These are phyloP conservation scores for Megastigmus dorsalis DNA, from an alignment of 2,888 invertebrate genomes.

Conservation along the genomic window DNA sequence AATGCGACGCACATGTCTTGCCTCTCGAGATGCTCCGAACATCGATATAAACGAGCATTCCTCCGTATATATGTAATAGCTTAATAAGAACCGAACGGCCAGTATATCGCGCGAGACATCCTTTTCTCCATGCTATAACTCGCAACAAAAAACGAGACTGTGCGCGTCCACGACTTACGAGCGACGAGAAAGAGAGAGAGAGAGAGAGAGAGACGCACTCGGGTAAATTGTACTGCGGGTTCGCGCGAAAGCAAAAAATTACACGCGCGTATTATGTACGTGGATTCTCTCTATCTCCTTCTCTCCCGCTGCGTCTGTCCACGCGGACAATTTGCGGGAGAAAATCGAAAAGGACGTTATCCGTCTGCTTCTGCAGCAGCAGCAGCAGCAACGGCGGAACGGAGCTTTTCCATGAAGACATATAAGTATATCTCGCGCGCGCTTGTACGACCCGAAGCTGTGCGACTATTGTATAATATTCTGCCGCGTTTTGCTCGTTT, in stretches of 20 bases:
- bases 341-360: slow-evolving; percentile 17
- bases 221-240: neutral
- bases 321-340: slow-evolving; percentile 13
- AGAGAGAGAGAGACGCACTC: neutral
- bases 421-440: too few relatives aligned
- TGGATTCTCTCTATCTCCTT: neutral
- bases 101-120: too few relatives aligned
- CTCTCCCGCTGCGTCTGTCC: neutral
- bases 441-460: too few relatives aligned
- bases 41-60: neutral
- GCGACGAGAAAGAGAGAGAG: too few relatives aligned
- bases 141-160: too few relatives aligned
- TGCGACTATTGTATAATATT: neutral
- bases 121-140: too few relatives aligned
- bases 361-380: too few relatives aligned
- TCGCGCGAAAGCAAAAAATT: neutral
- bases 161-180: too few relatives aligned
- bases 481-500: neutral
- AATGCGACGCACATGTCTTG: too few relatives aligned
- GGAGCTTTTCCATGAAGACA: slow-evolving; percentile 32
- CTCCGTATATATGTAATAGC: neutral
- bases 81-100: slow-evolving; percentile 2
- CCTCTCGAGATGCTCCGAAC: too few relatives aligned
- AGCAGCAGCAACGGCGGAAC: too few relatives aligned
- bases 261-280: neutral